These are phyloP conservation scores for Gallinago nigripennis DNA, from an alignment of 2,797 vertebrate species.

Conservation along the genomic window DNA sequence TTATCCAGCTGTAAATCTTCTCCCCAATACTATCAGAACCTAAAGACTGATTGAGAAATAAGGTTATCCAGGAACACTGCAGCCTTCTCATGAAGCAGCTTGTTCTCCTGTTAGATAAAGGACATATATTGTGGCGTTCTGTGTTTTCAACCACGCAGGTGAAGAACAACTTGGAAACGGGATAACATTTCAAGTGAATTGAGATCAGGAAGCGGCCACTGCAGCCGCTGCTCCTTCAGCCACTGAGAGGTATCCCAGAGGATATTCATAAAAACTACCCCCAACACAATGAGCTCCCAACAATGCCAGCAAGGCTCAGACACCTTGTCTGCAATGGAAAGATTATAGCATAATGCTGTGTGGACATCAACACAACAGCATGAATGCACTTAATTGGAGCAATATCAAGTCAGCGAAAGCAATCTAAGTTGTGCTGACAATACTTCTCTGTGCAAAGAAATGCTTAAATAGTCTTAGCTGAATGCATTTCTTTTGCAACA, in stretches of 20 bases:
- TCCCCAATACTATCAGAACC: not conserved
- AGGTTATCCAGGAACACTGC: not conserved
- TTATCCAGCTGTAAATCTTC: not conserved
- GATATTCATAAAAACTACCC: not conserved
- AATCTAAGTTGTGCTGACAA: conserved; percentile 6
- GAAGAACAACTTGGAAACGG: not conserved
- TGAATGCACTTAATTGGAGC: conserved; percentile 30
- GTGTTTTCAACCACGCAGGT: not conserved
- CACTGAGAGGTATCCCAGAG: not conserved
- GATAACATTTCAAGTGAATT: not conserved
- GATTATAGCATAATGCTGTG: not conserved
- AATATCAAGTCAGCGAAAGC: not conserved
- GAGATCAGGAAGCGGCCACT: not conserved
- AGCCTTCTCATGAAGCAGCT: not conserved
- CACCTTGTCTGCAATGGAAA: conserved; percentile 38
- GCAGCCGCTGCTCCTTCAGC: not conserved
- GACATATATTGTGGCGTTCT: not conserved
- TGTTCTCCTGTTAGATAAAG: not conserved
- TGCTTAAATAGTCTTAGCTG: conserved; percentile 1
- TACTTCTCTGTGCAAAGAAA: conserved; percentile 25
- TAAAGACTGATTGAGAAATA: not conserved
- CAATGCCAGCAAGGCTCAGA: conserved; percentile 20
- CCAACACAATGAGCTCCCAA: not conserved
- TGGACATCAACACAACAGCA: not conserved
- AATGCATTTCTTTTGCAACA: conserved; percentile 18